phyloP scores from a whole-genome alignment of 1,140 invertebrate genomes.

The Argopecten irradians region DNA sequence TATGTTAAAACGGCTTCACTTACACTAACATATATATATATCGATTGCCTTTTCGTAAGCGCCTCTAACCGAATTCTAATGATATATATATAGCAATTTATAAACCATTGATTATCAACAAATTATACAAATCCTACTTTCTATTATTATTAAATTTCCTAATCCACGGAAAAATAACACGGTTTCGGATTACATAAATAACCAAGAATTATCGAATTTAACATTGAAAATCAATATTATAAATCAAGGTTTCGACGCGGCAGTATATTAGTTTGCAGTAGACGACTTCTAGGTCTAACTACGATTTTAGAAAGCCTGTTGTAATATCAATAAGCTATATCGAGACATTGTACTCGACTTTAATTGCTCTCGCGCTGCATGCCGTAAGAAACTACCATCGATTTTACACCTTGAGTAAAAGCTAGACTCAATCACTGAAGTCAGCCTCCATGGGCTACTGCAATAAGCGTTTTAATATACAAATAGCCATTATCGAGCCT shows the following conservation, averaged over 20 bases:
- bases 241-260: neutral
- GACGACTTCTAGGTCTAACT: neutral
- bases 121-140: conserved; percentile 5
- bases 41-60: neutral
- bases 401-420: conserved; percentile 22
- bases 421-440: neutral
- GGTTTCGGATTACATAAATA: neutral
- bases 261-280: neutral
- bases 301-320: neutral
- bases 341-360: neutral
- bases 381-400: neutral
- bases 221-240: conserved; percentile 19
- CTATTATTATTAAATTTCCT: neutral
- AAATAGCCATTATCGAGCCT: neutral
- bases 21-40: neutral
- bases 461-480: conserved; percentile 22
- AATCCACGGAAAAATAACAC: neutral
- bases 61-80: neutral
- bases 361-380: neutral
- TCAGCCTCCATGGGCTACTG: neutral
- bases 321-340: conserved; percentile 12
- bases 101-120: neutral
- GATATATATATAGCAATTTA: neutral
- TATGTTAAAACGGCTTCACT: neutral
- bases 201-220: neutral